Conservation (phyloP, 2,113 vertebrate species). For the Laticauda colubrina region DNA sequence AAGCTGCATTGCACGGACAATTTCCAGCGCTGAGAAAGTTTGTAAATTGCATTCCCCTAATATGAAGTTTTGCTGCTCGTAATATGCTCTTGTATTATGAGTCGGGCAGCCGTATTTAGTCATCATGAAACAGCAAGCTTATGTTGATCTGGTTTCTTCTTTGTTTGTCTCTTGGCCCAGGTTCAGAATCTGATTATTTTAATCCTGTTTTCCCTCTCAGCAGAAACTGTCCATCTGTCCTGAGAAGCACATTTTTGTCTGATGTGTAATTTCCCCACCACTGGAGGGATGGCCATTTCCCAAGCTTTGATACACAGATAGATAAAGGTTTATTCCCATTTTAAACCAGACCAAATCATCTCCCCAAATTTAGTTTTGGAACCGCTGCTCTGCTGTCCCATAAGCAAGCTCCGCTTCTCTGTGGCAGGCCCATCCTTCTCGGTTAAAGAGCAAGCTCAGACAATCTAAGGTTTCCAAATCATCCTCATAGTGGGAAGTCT, state of each 20-base stretch:
- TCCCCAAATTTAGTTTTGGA: not conserved
- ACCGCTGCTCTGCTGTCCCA: not conserved
- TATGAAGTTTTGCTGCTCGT: not conserved
- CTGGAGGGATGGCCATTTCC: not conserved
- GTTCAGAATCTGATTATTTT: not conserved
- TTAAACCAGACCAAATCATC: not conserved
- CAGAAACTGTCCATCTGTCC: not conserved
- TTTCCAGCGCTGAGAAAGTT: not conserved
- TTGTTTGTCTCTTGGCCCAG: not conserved
- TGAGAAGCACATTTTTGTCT: not conserved
- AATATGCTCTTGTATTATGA: not conserved
- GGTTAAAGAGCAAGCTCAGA: not conserved
- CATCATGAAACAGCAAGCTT: not conserved
- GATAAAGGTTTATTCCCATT: not conserved
- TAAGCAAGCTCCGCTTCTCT: not conserved
- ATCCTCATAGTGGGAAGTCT: not conserved
- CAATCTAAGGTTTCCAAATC: not conserved
- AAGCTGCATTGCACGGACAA: no score
- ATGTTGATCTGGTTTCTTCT: not conserved
- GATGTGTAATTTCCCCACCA: not conserved
- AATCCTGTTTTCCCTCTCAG: not conserved
- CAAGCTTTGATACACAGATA: not conserved
- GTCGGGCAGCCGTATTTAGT: not conserved
- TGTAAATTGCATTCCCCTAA: not conserved
- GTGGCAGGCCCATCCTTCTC: not conserved